These are phyloP conservation scores for Adelphocoris suturalis DNA, from an alignment of 2,888 invertebrate genomes.

Conservation along the genomic window DNA sequence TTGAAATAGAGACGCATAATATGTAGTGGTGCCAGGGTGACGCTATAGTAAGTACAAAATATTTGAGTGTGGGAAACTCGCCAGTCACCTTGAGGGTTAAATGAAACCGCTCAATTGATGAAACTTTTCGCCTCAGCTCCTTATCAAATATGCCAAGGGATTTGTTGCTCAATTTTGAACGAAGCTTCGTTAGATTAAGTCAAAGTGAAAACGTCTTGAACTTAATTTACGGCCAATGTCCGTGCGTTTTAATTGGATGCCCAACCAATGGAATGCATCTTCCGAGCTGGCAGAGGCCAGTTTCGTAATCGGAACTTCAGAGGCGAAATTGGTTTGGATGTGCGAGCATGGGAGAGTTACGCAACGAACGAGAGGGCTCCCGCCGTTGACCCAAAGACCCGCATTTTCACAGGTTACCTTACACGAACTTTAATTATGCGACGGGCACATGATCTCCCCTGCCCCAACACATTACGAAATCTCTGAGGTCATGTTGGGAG, in stretches of 20 bases:
- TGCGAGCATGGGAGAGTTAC: background rate
- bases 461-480: background rate
- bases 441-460: background rate
- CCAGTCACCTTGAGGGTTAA: too few species aligned
- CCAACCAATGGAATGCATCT: background rate
- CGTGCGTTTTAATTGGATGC: conserved; percentile 31
- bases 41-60: too few species aligned
- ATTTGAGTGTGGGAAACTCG: too few species aligned
- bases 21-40: too few species aligned
- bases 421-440: conserved; percentile 34
- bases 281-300: background rate
- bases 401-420: conserved; percentile 31
- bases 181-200: background rate
- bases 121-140: too few species aligned
- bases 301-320: conserved; percentile 15
- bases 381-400: conserved; percentile 25
- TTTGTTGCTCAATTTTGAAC: conserved; percentile 4
- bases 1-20: too few species aligned
- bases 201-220: conserved; percentile 11
- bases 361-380: background rate
- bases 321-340: conserved; percentile 47
- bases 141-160: background rate
- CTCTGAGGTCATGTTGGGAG: conserved; percentile 17
- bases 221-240: background rate
- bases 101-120: too few species aligned